Conservation (phyloP, 1,140 invertebrate genomes). For the Lepidotrigona ventralis region DNA sequence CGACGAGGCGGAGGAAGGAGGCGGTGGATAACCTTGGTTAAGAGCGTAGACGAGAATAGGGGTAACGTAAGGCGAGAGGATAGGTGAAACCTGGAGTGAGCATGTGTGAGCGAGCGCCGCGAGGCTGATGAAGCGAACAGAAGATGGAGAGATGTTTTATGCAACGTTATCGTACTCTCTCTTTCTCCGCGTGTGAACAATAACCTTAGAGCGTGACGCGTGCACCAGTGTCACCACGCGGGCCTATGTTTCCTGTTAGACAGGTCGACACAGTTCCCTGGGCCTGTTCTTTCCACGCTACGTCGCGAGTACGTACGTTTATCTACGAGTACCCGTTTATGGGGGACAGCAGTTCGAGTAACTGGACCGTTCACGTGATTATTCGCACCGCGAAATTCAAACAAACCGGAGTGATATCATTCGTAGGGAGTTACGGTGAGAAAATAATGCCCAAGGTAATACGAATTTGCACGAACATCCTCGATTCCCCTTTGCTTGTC, state of each 20-base stretch:
- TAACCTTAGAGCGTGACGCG: constrained; percentile 19
- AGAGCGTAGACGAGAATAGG: constrained; percentile 54
- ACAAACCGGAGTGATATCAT: too few species aligned
- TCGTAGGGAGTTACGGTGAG: too few species aligned
- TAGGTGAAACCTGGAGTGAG: constrained; percentile 30
- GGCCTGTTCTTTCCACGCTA: not conserved
- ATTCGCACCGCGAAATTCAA: too few species aligned
- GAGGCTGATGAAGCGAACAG: not conserved
- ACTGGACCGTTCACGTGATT: not conserved
- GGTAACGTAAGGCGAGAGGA: constrained; percentile 46
- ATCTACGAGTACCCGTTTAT: not conserved
- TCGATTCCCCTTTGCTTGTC: too few species aligned
- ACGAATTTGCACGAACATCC: too few species aligned
- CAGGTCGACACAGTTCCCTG: constrained; percentile 11
- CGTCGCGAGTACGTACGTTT: not conserved
- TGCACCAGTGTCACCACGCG: not conserved
- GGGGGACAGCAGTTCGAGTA: not conserved
- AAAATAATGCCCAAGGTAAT: too few species aligned
- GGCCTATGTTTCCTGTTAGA: not conserved
- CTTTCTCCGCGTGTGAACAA: constrained; percentile 29
- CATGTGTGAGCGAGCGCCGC: not conserved
- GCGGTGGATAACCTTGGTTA: constrained; percentile 51
- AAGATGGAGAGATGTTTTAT: constrained; percentile 16
- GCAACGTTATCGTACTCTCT: not conserved
- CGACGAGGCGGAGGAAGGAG: constrained; percentile 25